phyloP scores from a whole-genome alignment of 1,140 invertebrate species.

The Lepeophtheirus salmonis region DNA sequence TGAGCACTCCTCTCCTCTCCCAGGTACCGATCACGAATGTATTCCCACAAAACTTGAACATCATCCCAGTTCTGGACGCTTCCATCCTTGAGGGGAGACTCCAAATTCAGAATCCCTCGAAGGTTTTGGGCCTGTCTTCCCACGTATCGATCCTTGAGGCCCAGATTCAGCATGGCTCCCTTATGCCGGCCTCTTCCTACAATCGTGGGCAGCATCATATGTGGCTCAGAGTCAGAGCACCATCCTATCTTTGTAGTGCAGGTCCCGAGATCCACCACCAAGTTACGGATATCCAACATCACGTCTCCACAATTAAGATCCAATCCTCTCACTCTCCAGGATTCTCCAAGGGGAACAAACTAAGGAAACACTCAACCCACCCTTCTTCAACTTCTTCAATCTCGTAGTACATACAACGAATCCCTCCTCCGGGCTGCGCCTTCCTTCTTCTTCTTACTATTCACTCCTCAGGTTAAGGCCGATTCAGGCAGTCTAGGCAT shows the following conservation, averaged over 20 bases:
- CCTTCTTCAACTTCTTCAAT: too few species aligned
- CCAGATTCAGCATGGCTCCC: slow-evolving; percentile 14
- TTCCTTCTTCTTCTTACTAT: too few species aligned
- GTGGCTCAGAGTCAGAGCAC: not conserved
- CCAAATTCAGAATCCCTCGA: slow-evolving; percentile 10
- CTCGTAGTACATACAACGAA: too few species aligned
- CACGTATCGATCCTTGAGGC: slow-evolving; percentile 13
- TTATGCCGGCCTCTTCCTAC: slow-evolving; percentile 13
- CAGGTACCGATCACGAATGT: slow-evolving; percentile 1
- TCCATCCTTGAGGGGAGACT: not conserved
- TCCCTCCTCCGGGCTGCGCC: too few species aligned
- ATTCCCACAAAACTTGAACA: slow-evolving; percentile 9
- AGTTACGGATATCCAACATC: not conserved
- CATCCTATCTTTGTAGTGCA: slow-evolving; percentile 7
- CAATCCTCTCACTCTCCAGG: too few species aligned
- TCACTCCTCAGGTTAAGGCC: too few species aligned
- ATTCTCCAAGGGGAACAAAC: too few species aligned
- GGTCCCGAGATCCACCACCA: slow-evolving; percentile 12
- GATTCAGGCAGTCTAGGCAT: too few species aligned
- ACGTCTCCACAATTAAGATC: too few species aligned
- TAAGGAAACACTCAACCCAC: too few species aligned
- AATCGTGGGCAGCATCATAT: slow-evolving; percentile 3
- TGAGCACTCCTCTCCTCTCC: not conserved
- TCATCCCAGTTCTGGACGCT: slow-evolving; percentile 16
- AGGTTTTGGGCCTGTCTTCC: slow-evolving; percentile 14